These are phyloP conservation scores for Okamejei kenojei DNA, from an alignment of 2,797 vertebrate genomes.

Conservation along the genomic window DNA sequence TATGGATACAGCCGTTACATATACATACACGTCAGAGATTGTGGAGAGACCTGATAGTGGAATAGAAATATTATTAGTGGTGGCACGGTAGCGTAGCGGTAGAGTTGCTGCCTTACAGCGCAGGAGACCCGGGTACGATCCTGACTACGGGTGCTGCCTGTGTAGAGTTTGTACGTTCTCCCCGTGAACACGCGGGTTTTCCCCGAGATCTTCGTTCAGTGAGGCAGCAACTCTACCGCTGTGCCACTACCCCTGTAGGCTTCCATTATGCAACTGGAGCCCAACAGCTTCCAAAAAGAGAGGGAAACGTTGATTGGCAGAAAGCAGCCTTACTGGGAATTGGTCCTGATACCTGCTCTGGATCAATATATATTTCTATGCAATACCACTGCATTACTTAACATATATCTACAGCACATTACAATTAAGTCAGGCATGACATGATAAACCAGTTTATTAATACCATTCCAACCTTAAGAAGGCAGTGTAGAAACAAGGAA, in stretches of 20 bases:
- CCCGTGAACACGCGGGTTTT: too few species aligned
- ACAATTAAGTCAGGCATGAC: neutral
- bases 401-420: neutral
- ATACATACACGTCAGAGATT: too few species aligned
- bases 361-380: neutral
- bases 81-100: too few species aligned
- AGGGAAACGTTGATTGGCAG: neutral
- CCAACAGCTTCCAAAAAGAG: neutral
- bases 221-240: too few species aligned
- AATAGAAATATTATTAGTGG: too few species aligned
- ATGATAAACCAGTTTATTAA: neutral
- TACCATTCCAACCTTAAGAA: neutral
- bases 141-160: too few species aligned
- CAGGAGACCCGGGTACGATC: too few species aligned
- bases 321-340: neutral
- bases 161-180: too few species aligned
- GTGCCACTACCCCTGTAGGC: neutral
- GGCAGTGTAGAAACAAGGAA: neutral
- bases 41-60: too few species aligned
- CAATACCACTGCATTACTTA: neutral
- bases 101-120: too few species aligned
- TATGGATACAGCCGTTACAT: neutral
- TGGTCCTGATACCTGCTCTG: neutral
- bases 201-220: too few species aligned
- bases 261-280: neutral